Base-by-base conservation (phyloP, 2,113 vertebrate species). In the Cochlearius cochlearius region DNA sequence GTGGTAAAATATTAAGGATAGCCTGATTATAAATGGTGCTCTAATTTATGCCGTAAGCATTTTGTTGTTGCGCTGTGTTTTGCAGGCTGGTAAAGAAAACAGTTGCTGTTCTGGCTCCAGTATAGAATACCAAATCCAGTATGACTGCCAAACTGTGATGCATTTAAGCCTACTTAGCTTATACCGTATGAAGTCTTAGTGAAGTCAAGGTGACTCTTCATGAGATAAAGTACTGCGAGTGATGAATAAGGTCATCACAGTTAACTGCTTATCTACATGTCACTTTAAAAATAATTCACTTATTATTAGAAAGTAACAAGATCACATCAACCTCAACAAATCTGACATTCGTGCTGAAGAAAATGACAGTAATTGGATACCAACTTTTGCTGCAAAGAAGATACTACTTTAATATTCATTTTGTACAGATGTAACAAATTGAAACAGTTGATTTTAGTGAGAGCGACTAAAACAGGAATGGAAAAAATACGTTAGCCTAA, bases 231-330 rank as follows among this genome's bases (percentile, higher is more conserved):
- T 49, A 68, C 53, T 60, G 27, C 26, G 59, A n/a, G 21, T 36
- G 47, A 94, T 50, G 32, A 77, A n/a, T 71, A 86, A 96, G 60
- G 94, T 81, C 84, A 95, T 41, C 25, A 45, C 9, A 68, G 58
- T 81, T 86, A 84, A 93, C 49, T 59, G 43, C 68, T 91, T 83
- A 92, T 88, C 78, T 94, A 18, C 30, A 43, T 43, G 56, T 50
- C 67, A 83, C 74, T 76, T 94, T 34, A 83, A 93, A 91, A 97
- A 80, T 79, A 93, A 94, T 92, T 86, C 41, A 66, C 15, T 86
- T 90, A 64, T 91, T 92, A 88, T 81, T 90, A 93, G 67, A 45
- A 72, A 91, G 81, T 76, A 92, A 88, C 47, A 93, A 81, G 82
- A 94, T 83, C 81, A 82, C 68, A 82, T 62, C 50, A 64, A 59